Evolutionary conservation across 2,797 vertebrate genomes (phyloP), one percentile per base, ranked within the genome.

Genomic region (Fistularia tabacaria): DNA sequence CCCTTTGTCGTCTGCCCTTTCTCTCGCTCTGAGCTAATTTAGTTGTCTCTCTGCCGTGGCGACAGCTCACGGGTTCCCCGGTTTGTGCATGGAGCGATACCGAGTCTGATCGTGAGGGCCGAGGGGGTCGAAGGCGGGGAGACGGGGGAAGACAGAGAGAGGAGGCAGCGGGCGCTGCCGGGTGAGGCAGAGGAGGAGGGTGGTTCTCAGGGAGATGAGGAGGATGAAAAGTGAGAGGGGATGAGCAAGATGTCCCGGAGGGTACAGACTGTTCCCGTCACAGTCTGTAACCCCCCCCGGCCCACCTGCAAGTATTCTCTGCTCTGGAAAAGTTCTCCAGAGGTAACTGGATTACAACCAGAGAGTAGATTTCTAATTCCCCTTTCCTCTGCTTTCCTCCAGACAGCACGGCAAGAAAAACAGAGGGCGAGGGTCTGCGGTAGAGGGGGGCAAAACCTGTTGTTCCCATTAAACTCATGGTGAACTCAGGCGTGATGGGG

Each of bases 211-310:
- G 7, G 69, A 65, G 53, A 14, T 0, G 67, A 62, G 49, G 55
- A 54, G 46, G 69, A 59, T 1, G 40, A 51, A 62, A 36, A 45
- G 48, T 12, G 3, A 39, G 44, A 0, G 1, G 12, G 51, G 49
- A 49, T 41, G 55, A 74, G 68, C 55, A 59, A 77, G 67, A 76
- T 13, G 57, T 48, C 75, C 67, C 77, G 68, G 60, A 84, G 76
- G 83, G 89, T 80, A 90, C 88, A 85, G 66, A 67, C 76, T 87
- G 88, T 90, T 89, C 86, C 77, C 38, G 57, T 64, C 46, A 52
- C 58, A n/a, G 52, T 69, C 49, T 70, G 58, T 38, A 52, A 62
- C 47, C 54, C 54, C 40, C 40, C 37, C 3, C n/a, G 59, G 46
- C 41, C 51, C 50, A 82, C 82, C 79, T 82, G 81, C 73, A 46